A percentile compares a stretch with the other conserved stretches of the same genome.
phyloP scores from a whole-genome alignment of 2,797 vertebrate species.

The Enteromius radiatus region DNA sequence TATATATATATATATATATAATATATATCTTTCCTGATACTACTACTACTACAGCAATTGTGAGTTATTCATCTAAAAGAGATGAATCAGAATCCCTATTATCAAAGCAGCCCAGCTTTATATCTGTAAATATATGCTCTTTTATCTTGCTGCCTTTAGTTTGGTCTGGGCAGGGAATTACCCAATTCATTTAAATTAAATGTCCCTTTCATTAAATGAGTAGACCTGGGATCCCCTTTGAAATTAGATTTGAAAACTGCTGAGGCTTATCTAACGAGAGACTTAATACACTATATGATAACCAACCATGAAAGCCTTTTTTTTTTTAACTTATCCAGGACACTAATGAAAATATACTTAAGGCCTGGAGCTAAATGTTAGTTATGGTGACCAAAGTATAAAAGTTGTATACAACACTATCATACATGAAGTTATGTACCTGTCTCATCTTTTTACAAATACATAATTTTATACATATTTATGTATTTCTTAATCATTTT shows the following conservation, averaged over 20 bases:
- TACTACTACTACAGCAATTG: background rate
- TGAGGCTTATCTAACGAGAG: constrained; percentile 76
- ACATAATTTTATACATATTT: background rate
- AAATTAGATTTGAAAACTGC: constrained; percentile 72
- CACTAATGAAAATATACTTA: constrained; percentile 70
- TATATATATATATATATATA: too few relatives aligned
- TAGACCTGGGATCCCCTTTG: constrained; percentile 63
- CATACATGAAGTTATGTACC: background rate
- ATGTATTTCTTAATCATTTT: background rate
- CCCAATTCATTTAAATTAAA: constrained; percentile 57
- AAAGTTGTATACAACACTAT: background rate
- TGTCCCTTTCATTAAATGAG: constrained; percentile 63
- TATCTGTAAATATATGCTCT: constrained; percentile 40
- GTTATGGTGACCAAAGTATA: constrained; percentile 4
- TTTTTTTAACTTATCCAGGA: constrained; percentile 71
- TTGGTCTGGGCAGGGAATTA: constrained; percentile 44
- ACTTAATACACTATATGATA: constrained; percentile 73
- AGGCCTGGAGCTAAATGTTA: constrained; percentile 25
- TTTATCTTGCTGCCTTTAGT: constrained; percentile 36
- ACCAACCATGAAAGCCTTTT: constrained; percentile 73
- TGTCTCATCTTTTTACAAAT: background rate
- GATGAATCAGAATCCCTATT: background rate
- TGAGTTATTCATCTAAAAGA: background rate
- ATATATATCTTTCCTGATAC: background rate
- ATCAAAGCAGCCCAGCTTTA: constrained; percentile 18